phyloP scores from a whole-genome alignment of 2,113 vertebrate genomes.

The Todiramphus saurophagus region DNA sequence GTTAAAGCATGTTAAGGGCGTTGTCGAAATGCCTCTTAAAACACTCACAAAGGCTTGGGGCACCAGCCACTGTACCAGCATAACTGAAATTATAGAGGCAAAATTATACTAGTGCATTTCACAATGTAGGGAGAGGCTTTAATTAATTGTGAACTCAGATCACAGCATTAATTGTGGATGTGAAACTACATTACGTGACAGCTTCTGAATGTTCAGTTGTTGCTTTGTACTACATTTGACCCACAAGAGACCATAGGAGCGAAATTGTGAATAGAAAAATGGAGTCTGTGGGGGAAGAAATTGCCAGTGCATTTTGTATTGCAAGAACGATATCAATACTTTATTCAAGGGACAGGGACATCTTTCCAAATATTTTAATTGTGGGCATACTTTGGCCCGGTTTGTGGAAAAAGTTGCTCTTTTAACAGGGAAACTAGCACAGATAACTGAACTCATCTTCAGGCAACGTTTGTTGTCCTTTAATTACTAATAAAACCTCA shows the following conservation, averaged over 20 bases:
- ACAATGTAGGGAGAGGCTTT: neutral
- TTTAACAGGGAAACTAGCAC: neutral
- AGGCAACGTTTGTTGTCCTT: neutral
- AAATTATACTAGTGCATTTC: neutral
- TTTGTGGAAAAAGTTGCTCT: neutral
- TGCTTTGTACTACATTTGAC: neutral
- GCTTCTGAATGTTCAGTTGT: neutral
- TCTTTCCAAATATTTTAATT: neutral
- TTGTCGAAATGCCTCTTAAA: neutral
- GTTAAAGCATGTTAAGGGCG: neutral
- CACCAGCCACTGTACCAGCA: neutral
- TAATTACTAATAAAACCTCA: neutral
- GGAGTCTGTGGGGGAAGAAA: neutral
- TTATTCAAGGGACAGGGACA: neutral
- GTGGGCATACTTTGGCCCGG: neutral
- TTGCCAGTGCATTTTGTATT: neutral
- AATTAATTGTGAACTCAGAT: neutral
- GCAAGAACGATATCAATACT: neutral
- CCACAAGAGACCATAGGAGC: neutral
- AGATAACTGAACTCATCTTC: neutral
- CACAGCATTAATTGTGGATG: neutral
- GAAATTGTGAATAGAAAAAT: neutral
- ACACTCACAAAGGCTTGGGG: neutral
- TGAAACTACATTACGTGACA: neutral
- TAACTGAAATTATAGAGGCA: neutral